Percentiles rank a stretch among this genome's conserved stretches.
Conservation (phyloP, 2,113 vertebrate genomes). For the Shinisaurus crocodilurus region DNA sequence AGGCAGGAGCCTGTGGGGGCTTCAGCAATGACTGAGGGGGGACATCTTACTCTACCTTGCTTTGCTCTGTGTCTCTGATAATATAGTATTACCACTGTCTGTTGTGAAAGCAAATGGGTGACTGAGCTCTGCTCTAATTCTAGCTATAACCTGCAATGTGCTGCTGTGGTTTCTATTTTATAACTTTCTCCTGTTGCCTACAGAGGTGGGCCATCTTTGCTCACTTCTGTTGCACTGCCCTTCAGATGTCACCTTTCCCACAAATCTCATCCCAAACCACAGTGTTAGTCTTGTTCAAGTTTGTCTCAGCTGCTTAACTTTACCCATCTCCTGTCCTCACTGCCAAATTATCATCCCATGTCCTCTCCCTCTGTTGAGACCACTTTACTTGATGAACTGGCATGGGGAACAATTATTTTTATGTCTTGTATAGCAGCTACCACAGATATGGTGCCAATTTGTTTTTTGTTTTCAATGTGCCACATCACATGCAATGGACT, state of each 20-base stretch:
- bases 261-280: background rate
- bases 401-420: background rate
- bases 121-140: background rate
- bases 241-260: background rate
- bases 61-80: constrained; percentile 11
- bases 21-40: background rate
- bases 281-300: background rate
- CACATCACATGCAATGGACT: background rate
- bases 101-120: background rate
- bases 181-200: background rate
- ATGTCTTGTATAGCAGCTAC: background rate
- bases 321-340: background rate
- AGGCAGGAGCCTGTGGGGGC: background rate
- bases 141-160: background rate
- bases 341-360: background rate
- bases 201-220: background rate
- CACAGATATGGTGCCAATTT: background rate
- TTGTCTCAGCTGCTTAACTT: background rate
- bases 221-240: background rate
- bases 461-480: background rate
- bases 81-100: background rate
- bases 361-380: background rate
- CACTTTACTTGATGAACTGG: background rate
- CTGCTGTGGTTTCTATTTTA: background rate
- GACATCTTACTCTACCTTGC: background rate